These are phyloP conservation scores for Rhinolophus sinicus DNA, from an alignment of 2,113 vertebrate genomes.

Conservation along the genomic window DNA sequence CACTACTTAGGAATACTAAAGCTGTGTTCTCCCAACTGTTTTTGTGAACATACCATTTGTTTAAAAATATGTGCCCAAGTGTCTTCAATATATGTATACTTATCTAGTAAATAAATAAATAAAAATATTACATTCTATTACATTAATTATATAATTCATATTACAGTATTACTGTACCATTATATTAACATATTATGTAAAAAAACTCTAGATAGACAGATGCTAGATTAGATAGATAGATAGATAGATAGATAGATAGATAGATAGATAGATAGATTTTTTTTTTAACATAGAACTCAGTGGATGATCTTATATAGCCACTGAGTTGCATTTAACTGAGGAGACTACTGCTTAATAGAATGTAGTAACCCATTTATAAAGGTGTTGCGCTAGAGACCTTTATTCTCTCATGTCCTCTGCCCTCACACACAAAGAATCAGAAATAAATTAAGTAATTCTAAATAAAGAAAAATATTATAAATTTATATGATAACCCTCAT, in stretches of 20 bases:
- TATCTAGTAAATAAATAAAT: neutral
- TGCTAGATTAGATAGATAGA: neutral
- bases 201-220: neutral
- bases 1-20: neutral
- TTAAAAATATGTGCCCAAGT: neutral
- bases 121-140: neutral
- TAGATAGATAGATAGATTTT: no score
- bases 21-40: neutral
- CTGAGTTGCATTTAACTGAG: neutral
- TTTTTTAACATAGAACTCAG: neutral
- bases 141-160: neutral
- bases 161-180: neutral
- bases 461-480: constrained; percentile 8
- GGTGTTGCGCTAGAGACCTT: neutral
- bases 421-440: neutral
- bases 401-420: neutral
- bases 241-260: neutral
- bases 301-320: neutral
- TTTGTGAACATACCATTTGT: neutral
- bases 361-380: neutral
- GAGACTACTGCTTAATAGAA: neutral
- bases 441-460: neutral
- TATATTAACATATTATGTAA: neutral
- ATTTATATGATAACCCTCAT: neutral
- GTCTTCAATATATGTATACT: neutral